Conservation (phyloP, 2,888 invertebrate genomes). For the Pyrochroa serraticornis region DNA sequence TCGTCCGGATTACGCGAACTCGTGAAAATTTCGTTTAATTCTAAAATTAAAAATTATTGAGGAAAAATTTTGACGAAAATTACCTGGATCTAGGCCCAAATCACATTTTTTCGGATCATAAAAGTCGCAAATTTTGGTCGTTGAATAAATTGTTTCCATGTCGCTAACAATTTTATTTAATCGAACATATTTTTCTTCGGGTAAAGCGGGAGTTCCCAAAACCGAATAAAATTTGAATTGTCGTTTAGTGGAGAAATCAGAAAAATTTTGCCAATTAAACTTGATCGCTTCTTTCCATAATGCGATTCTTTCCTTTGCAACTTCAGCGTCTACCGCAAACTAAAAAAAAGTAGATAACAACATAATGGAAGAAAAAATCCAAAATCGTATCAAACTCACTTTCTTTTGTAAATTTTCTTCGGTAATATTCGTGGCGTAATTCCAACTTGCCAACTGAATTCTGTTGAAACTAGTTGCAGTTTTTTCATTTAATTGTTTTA, state of each 20-base stretch:
- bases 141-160: constrained; percentile 80
- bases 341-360: too few relatives aligned
- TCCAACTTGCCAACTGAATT: constrained; percentile 61
- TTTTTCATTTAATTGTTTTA: too few relatives aligned
- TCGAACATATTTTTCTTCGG: constrained; percentile 69
- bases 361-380: too few relatives aligned
- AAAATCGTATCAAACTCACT: too few relatives aligned
- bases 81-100: constrained; percentile 75
- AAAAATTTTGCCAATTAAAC: constrained; percentile 70
- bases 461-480: too few relatives aligned
- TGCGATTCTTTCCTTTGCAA: constrained; percentile 65
- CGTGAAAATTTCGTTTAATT: constrained; percentile 71
- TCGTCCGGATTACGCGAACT: constrained; percentile 78
- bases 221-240: constrained; percentile 77
- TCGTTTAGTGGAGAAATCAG: constrained; percentile 70
- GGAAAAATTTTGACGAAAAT: neutral
- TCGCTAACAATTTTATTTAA: constrained; percentile 68
- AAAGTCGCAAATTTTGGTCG: constrained; percentile 76
- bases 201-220: constrained; percentile 74
- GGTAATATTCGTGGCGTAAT: constrained; percentile 77
- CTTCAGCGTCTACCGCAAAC: constrained; percentile 55
- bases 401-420: constrained; percentile 69
- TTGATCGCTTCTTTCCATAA: constrained; percentile 62
- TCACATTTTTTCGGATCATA: constrained; percentile 69
- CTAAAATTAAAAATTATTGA: constrained; percentile 51